These are phyloP conservation scores for Syngnathus scovelli DNA, from an alignment of 2,113 vertebrate species.

Conservation along the genomic window DNA sequence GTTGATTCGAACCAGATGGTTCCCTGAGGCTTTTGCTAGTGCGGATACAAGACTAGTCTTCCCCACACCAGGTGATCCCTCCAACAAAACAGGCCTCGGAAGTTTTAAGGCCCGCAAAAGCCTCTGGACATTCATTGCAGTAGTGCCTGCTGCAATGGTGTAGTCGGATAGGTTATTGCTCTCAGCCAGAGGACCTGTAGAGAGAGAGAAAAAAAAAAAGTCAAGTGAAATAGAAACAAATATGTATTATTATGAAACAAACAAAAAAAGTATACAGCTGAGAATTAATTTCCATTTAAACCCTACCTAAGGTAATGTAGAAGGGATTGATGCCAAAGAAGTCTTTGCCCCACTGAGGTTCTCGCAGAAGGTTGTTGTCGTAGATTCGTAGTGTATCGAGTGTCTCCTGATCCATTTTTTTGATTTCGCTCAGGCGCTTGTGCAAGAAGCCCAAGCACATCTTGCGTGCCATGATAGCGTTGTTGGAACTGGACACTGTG, in stretches of 20 bases:
- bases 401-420: constrained; percentile 72
- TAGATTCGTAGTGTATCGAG: constrained; percentile 81
- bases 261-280: not conserved
- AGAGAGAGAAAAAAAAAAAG: not conserved
- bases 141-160: constrained; percentile 85
- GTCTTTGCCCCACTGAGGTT: constrained; percentile 78
- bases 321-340: constrained; percentile 91
- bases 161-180: constrained; percentile 75
- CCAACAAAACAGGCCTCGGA: constrained; percentile 86
- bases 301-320: constrained; percentile 83
- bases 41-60: constrained; percentile 94
- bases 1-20: constrained; percentile 91
- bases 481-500: constrained; percentile 75
- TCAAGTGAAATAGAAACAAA: no score
- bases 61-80: constrained; percentile 94
- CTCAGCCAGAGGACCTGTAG: constrained; percentile 74
- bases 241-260: no score
- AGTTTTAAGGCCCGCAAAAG: constrained; percentile 87
- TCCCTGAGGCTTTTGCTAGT: constrained; percentile 89
- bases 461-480: constrained; percentile 70
- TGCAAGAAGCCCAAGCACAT: constrained; percentile 80
- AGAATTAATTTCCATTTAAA: not conserved
- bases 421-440: constrained; percentile 72
- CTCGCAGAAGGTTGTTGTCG: constrained; percentile 68
- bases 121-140: constrained; percentile 88